These are phyloP conservation scores for Esox masquinongy DNA, from an alignment of 2,797 vertebrate genomes.

Conservation along the genomic window DNA sequence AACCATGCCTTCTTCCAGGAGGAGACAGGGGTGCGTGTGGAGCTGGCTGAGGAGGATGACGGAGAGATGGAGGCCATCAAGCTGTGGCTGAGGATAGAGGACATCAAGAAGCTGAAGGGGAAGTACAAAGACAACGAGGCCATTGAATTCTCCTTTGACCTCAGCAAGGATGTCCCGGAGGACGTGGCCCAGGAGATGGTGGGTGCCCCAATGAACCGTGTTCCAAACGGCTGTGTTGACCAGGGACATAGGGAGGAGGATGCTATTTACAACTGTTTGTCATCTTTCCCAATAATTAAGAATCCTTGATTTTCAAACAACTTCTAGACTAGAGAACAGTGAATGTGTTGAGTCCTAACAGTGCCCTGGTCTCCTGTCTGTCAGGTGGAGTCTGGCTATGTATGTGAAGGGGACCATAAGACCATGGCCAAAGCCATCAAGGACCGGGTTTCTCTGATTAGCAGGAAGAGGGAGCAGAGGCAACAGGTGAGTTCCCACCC, in stretches of 20 bases:
- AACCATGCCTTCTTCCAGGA: constrained; percentile 99
- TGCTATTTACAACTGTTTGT: not conserved
- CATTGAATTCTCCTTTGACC: constrained; percentile 98
- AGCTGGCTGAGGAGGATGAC: constrained; percentile 97
- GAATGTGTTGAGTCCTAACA: not conserved
- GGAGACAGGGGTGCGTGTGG: constrained; percentile 96
- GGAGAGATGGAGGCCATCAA: constrained; percentile 96
- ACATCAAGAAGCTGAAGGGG: constrained; percentile 96
- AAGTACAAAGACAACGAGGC: constrained; percentile 99
- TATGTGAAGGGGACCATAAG: constrained; percentile 97
- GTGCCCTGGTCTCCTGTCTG: constrained; percentile 17
- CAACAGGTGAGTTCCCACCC: constrained; percentile 73
- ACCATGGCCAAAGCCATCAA: constrained; percentile 99
- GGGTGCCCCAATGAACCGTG: constrained; percentile 46
- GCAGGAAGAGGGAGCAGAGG: constrained; percentile 92
- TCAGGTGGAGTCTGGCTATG: constrained; percentile 96
- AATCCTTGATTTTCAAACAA: not conserved
- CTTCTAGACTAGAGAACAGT: not conserved
- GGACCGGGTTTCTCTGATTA: constrained; percentile 95
- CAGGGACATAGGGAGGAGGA: not conserved
- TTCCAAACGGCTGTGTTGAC: not conserved
- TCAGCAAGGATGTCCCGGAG: constrained; percentile 93
- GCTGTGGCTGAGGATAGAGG: constrained; percentile 96
- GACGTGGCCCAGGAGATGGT: constrained; percentile 99
- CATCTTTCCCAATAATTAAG: not conserved